Percentiles rank a stretch among this genome's conserved stretches.
Evolutionary conservation across 2,113 vertebrate species (phyloP).

Genomic region (Acrocephalus kingi): DNA sequence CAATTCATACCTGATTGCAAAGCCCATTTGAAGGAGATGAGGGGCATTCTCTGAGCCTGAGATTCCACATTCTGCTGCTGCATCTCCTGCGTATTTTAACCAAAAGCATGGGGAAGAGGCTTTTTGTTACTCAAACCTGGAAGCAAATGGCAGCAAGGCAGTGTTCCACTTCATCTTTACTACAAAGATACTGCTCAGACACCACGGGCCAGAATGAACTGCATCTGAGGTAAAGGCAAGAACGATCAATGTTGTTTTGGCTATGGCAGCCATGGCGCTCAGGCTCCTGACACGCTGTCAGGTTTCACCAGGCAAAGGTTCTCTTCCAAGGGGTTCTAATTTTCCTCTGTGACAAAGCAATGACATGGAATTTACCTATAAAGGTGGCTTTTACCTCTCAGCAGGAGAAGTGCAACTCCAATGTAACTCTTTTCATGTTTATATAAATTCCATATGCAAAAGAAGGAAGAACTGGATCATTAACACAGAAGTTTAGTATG

Average conservation of each 20-base stretch:
- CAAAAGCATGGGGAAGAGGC: background rate
- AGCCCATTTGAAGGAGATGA: background rate
- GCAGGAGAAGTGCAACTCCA: background rate
- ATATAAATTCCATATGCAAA: background rate
- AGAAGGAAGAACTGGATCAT: background rate
- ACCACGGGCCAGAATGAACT: accelerated
- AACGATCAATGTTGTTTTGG: background rate
- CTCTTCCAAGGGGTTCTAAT: background rate
- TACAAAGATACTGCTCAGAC: background rate
- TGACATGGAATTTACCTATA: background rate
- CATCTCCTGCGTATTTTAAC: background rate
- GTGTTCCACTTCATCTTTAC: background rate
- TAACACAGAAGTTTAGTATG: background rate
- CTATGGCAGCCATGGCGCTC: accelerated
- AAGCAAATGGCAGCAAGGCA: background rate
- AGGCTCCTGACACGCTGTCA: background rate
- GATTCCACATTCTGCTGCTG: background rate
- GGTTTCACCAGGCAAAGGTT: background rate
- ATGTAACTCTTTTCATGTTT: background rate
- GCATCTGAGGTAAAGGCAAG: background rate
- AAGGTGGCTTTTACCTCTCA: background rate
- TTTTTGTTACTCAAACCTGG: background rate
- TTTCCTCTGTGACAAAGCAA: background rate
- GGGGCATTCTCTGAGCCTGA: background rate
- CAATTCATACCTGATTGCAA: background rate